phyloP scores from a whole-genome alignment of 2,888 invertebrate genomes.

The Bombyx huttoni region DNA sequence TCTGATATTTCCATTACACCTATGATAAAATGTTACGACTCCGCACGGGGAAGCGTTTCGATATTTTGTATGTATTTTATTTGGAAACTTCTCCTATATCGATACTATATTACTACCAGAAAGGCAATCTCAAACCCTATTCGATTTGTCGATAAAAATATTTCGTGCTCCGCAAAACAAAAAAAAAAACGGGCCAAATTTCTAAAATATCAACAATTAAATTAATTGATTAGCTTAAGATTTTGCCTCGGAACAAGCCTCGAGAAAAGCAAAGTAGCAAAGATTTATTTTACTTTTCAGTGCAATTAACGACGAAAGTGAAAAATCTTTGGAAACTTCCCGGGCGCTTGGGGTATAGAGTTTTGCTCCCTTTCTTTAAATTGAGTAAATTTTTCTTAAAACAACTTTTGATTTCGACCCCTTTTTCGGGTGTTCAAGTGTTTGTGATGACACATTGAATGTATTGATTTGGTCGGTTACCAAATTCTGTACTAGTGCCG shows the following conservation, averaged over 20 bases:
- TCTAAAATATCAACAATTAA: constrained; percentile 42
- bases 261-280: constrained; percentile 49
- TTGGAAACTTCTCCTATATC: constrained; percentile 56
- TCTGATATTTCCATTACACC: constrained; percentile 61
- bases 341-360: constrained; percentile 29
- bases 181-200: constrained; percentile 5
- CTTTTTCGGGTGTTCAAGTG: constrained; percentile 60
- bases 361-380: constrained; percentile 61
- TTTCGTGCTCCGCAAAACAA: constrained; percentile 1
- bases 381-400: constrained; percentile 62
- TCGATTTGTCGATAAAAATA: constrained; percentile 15
- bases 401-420: constrained; percentile 62
- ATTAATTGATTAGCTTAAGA: constrained; percentile 62
- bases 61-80: constrained; percentile 64
- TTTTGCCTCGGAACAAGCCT: constrained; percentile 41
- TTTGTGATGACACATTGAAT: constrained; percentile 17
- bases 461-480: no score
- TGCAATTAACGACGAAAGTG: constrained; percentile 68
- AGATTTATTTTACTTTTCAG: constrained; percentile 66
- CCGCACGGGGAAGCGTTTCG: constrained; percentile 30
- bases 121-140: constrained; percentile 36
- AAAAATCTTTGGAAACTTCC: constrained; percentile 63
- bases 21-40: constrained; percentile 65
- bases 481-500: no score
- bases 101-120: constrained; percentile 42